Percentiles rank a stretch among this genome's conserved stretches.
These are phyloP conservation scores for Triplophysa dalaica DNA, from an alignment of 2,113 vertebrate genomes.

Conservation along the genomic window DNA sequence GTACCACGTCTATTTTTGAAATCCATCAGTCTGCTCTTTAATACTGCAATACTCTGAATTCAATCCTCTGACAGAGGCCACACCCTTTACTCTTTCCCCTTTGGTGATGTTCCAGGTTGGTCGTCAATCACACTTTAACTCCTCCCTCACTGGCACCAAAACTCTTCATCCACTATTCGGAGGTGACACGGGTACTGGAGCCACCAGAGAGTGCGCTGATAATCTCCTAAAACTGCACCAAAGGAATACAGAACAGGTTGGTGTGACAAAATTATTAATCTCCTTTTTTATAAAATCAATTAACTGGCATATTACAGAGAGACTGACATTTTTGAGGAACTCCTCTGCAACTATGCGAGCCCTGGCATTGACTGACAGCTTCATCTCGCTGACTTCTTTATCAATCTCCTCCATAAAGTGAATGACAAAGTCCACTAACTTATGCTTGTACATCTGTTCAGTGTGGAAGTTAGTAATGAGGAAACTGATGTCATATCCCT, in stretches of 20 bases:
- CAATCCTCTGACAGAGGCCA: constrained; percentile 31
- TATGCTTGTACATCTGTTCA: constrained; percentile 99
- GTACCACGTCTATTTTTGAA: constrained; percentile 22
- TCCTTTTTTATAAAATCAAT: background rate
- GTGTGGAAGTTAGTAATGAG: constrained; percentile 99
- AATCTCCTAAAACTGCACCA: constrained; percentile 44
- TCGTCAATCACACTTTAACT: constrained; percentile 50
- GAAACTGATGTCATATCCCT: constrained; percentile 99
- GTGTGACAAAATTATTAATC: background rate
- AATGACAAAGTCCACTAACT: constrained; percentile 97
- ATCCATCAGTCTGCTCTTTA: constrained; percentile 44
- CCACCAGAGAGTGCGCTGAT: constrained; percentile 13
- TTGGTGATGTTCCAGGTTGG: constrained; percentile 50
- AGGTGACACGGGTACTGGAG: constrained; percentile 33
- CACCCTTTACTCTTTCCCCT: constrained; percentile 53
- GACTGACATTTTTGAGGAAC: constrained; percentile 95
- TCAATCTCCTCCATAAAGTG: constrained; percentile 99
- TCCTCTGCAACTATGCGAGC: constrained; percentile 96
- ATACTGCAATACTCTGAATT: constrained; percentile 50
- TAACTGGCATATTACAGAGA: constrained; percentile 39
- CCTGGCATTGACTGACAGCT: constrained; percentile 94
- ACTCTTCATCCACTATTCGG: constrained; percentile 27
- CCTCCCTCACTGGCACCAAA: constrained; percentile 52
- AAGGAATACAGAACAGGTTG: background rate
- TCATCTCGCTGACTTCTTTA: constrained; percentile 99